phyloP scores from a whole-genome alignment of 2,888 invertebrate species.

The Idaea dimidiata region DNA sequence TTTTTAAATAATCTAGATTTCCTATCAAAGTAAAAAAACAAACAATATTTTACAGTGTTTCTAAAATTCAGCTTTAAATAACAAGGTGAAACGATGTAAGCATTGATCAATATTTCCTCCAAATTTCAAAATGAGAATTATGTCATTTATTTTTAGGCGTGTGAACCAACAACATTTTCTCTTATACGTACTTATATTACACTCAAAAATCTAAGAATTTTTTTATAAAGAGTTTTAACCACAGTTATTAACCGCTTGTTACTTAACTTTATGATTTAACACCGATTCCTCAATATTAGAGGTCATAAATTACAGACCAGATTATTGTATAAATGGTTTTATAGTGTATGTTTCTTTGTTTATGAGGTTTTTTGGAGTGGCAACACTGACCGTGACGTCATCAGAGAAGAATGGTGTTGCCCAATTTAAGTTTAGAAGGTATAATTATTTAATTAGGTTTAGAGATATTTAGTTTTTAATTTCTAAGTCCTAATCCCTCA shows the following conservation, averaged over 20 bases:
- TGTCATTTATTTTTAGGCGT: too few relatives aligned
- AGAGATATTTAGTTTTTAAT: not conserved
- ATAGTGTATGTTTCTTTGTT: slow-evolving; percentile 63
- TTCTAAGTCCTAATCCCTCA: too few relatives aligned
- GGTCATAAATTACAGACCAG: slow-evolving; percentile 65
- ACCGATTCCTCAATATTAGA: slow-evolving; percentile 70
- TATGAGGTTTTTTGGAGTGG: slow-evolving; percentile 24
- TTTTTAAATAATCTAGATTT: too few relatives aligned
- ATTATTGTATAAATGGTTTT: slow-evolving; percentile 74
- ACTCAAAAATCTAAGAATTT: too few relatives aligned
- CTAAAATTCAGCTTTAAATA: too few relatives aligned
- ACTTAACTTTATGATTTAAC: slow-evolving; percentile 77
- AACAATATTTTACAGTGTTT: too few relatives aligned
- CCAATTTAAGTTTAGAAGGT: not conserved
- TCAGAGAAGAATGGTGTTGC: not conserved
- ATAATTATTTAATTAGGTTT: not conserved
- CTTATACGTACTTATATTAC: too few relatives aligned
- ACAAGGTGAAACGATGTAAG: too few relatives aligned
- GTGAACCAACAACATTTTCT: too few relatives aligned
- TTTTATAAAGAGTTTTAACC: slow-evolving; percentile 49
- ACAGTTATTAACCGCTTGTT: slow-evolving; percentile 74
- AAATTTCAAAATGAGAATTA: too few relatives aligned
- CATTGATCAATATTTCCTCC: too few relatives aligned
- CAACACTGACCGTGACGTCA: slow-evolving; percentile 3
- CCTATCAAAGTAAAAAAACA: too few relatives aligned